These are phyloP conservation scores for Drosophila melanosoma DNA, from an alignment of 2,888 invertebrate species.

Conservation along the genomic window DNA sequence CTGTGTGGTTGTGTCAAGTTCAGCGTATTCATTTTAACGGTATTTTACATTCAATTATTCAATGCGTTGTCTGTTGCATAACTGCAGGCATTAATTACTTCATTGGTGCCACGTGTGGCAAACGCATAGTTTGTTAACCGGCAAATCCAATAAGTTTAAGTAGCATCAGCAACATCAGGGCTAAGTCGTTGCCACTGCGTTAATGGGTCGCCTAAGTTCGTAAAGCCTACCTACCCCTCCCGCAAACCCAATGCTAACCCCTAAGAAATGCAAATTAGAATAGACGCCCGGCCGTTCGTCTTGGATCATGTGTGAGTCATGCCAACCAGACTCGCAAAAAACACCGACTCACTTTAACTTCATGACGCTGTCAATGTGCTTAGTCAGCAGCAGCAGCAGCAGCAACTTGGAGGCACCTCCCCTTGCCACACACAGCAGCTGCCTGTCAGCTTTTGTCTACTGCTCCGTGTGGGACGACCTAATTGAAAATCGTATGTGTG, in stretches of 20 bases:
- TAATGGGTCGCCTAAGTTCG: constrained; percentile 21
- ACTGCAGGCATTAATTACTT: constrained; percentile 46
- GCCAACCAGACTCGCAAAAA: constrained; percentile 45
- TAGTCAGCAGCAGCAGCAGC: constrained; percentile 56
- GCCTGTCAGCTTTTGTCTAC: constrained; percentile 22
- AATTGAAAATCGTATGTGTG: constrained; percentile 65
- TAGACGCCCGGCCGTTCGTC: constrained; percentile 17
- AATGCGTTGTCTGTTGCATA: constrained; percentile 30
- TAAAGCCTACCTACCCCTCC: not conserved
- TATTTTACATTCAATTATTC: constrained; percentile 43
- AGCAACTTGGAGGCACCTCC: constrained; percentile 43
- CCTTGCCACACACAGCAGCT: not conserved
- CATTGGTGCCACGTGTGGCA: constrained; percentile 47
- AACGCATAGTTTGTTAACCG: constrained; percentile 71
- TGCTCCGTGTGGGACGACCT: constrained; percentile 37
- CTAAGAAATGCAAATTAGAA: constrained; percentile 60
- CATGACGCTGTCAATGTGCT: constrained; percentile 64
- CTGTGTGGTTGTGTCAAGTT: constrained; percentile 46
- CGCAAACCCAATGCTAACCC: constrained; percentile 5
- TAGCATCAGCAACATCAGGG: constrained; percentile 21
- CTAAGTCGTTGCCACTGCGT: constrained; percentile 39
- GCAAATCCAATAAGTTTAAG: constrained; percentile 73
- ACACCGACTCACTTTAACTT: constrained; percentile 66
- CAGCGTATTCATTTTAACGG: constrained; percentile 54
- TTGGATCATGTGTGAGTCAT: constrained; percentile 54